phyloP scores from a whole-genome alignment of 2,797 vertebrate species.

The Lerista edwardsae region DNA sequence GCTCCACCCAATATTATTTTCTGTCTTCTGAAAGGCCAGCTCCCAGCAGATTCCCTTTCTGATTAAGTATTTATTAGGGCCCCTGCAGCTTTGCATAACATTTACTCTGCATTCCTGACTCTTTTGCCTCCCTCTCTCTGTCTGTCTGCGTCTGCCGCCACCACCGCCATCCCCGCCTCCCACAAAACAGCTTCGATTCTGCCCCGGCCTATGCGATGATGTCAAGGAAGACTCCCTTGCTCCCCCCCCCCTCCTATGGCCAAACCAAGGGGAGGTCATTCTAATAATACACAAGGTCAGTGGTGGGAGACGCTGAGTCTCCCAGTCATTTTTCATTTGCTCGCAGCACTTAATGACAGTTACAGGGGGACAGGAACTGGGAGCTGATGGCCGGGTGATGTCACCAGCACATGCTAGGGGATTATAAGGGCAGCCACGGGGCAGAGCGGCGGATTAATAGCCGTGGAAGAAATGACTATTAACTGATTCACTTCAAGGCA shows the following conservation, averaged over 20 bases:
- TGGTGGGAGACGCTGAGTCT: slow-evolving; percentile 86
- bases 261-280: slow-evolving; percentile 88
- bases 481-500: slow-evolving; percentile 63
- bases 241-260: slow-evolving; percentile 73
- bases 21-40: slow-evolving; percentile 73
- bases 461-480: slow-evolving; percentile 49
- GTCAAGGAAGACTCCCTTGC: slow-evolving; percentile 77
- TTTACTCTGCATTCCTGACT: slow-evolving; percentile 70
- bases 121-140: not conserved
- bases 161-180: slow-evolving; percentile 22
- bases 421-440: slow-evolving; percentile 87
- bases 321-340: slow-evolving; percentile 91
- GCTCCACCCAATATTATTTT: slow-evolving; percentile 44
- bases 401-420: slow-evolving; percentile 87
- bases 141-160: not conserved
- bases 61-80: slow-evolving; percentile 83
- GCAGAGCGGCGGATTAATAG: slow-evolving; percentile 85
- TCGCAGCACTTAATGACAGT: slow-evolving; percentile 88
- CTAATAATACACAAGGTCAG: slow-evolving; percentile 89
- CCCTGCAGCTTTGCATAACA: slow-evolving; percentile 78
- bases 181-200: slow-evolving; percentile 56
- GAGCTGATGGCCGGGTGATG: slow-evolving; percentile 86
- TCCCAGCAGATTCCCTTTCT: slow-evolving; percentile 69
- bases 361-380: slow-evolving; percentile 84
- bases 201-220: slow-evolving; percentile 80